Evolutionary conservation across 2,113 vertebrate species (phyloP), one percentile per base, ranked within the genome.

Genomic region (Cyprinodon brontotheroides): DNA sequence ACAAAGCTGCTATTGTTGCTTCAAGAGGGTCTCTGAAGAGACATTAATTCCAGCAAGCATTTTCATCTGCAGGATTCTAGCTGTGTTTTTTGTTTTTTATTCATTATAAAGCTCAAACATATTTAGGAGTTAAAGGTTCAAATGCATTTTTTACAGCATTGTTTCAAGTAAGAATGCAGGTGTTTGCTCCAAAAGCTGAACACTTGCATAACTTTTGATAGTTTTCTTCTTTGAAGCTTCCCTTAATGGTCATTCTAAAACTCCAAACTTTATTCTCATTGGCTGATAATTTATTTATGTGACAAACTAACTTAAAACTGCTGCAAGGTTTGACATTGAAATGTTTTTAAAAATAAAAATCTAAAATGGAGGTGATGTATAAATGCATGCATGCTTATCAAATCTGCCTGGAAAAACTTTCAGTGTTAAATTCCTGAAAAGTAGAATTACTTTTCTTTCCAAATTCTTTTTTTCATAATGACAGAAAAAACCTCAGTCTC

Each of bases 1-100:
- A 89, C 87, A 92, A 85, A 70, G 87, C 78, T 61, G 57, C 80
- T 66, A 88, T 90, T 92, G 91, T 92, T 86, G 73, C 60, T 61
- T 40, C 29, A 38, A 82, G 68, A 88, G 84, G 78, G 88, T 85
- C 77, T 41, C 70, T 37, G 20, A 86, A 70, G 22, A 38, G 50
- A 86, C 86, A 79, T 80, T 75, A 82, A 79, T 78, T 80, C 70
- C 12, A 71, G n/a, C 50, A 2, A 36, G 36, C n/a, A 12, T 15
- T 22, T 15, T 36, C 70, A 50, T 36, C 9, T 74, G 5, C 38
- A 68, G 17, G 50, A 57, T 9, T 57, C 6, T 8, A 57, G 17
- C 50, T 57, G 50, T n/a, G 6, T 8, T 53, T 53, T 20, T 53
- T 53, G 50, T 53, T 20, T 17, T 53, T 53, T 29, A 29, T 29